Base-by-base conservation (phyloP, 1,140 invertebrate genomes). In the Lucilia sericata region DNA sequence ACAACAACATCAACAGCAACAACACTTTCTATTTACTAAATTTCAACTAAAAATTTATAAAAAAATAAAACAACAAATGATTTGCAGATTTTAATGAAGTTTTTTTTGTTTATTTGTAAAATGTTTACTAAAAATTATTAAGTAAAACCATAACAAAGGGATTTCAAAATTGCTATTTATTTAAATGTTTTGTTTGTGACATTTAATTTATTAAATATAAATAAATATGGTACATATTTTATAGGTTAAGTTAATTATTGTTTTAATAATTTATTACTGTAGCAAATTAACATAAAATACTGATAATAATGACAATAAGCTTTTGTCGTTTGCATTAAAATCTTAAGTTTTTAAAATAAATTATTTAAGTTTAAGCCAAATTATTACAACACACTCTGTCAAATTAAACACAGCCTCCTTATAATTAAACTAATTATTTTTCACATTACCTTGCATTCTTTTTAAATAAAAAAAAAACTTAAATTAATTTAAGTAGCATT, bases 1-100 rank as follows among this genome's bases (percentile, higher is more conserved):
- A 70, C 65, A 70, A n/a, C 60, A 65, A 21, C 65, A 19, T 19
- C 65, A 70, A 21, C 65, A 70, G n/a, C 65, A 70, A 70, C 65
- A 70, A 70, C 65, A 70, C 65, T 70, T 70, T 70, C 65, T 70
- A 70, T 21, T 21, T 70, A 70, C 19, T 70, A 70, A 70, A 70
- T 1, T 1, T 60, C 4, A 17, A 60, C 14, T n/a, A 60, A 60
- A 60, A 60, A 60, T 5, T n/a, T 30, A 30, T 30, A 30, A 30
- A 30, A 30, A 30, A 30, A 30, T 30, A 60, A 10, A 42, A n/a
- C 5, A 60, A 70, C n/a, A 70, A 25, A 70, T 70, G 65, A 70
- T 19, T 70, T 25, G 65, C 65, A 9, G 25, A 3, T 70, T 70
- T 70, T 19, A 70, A 70, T 70, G 65, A 70, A 60, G 4, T 21